Evolutionary conservation across 2,797 vertebrate genomes (phyloP).

Genomic region (Acropternis orthonyx): DNA sequence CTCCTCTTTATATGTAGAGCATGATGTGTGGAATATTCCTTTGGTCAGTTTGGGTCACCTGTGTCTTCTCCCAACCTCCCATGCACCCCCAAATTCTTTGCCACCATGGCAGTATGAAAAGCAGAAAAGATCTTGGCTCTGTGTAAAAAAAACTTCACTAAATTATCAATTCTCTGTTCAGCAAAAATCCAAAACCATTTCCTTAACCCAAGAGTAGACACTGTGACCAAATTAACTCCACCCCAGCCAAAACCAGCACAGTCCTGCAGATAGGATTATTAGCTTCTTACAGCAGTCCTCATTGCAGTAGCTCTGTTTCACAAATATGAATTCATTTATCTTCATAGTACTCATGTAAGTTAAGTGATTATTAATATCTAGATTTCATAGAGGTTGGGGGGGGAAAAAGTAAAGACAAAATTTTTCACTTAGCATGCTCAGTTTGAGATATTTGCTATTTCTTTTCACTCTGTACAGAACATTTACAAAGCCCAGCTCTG

Average conservation of each 20-base stretch:
- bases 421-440: background rate
- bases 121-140: background rate
- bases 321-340: background rate
- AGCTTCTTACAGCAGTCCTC: background rate
- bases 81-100: background rate
- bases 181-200: background rate
- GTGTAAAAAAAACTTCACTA: background rate
- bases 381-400: background rate
- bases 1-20: background rate
- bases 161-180: background rate
- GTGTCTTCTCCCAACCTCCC: background rate
- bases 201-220: background rate
- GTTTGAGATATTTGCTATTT: background rate
- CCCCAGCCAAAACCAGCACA: background rate
- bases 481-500: background rate
- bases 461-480: background rate
- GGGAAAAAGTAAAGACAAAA: background rate
- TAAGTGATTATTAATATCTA: background rate
- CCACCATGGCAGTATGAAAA: background rate
- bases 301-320: background rate
- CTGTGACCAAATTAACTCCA: background rate
- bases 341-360: background rate
- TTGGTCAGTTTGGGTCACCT: background rate
- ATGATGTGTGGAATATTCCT: background rate
- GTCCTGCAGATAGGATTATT: background rate